These are phyloP conservation scores for Percopsis transmontana DNA, from an alignment of 2,113 vertebrate genomes.

Conservation along the genomic window DNA sequence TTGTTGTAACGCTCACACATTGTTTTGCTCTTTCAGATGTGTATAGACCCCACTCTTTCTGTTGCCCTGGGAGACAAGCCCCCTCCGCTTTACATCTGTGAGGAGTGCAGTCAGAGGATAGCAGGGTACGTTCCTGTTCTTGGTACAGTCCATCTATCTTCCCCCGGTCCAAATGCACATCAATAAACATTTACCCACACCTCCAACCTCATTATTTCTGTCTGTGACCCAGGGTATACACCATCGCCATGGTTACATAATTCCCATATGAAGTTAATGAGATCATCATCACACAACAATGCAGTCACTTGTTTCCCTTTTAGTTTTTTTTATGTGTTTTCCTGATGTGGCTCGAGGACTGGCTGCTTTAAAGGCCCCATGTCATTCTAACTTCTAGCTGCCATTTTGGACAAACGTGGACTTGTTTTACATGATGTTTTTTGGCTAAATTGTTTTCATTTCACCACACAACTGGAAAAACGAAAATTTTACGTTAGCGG, in stretches of 20 bases:
- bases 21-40: conserved; percentile 87
- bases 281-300: conserved; percentile 59
- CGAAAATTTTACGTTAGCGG: too few relatives aligned
- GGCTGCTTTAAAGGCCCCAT: neutral
- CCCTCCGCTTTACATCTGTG: conserved; percentile 96
- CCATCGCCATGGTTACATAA: conserved; percentile 68
- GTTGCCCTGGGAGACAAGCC: conserved; percentile 98
- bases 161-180: conserved; percentile 39
- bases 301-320: conserved; percentile 45
- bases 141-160: neutral
- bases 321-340: conserved; percentile 21
- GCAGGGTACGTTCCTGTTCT: conserved; percentile 82
- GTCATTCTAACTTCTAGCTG: too few relatives aligned
- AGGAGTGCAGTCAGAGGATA: conserved; percentile 98
- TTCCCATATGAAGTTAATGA: conserved; percentile 56
- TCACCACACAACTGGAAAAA: too few relatives aligned
- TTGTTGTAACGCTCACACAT: neutral
- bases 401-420: too few relatives aligned
- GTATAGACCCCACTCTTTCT: conserved; percentile 95
- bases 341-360: conserved; percentile 11
- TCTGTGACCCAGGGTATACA: conserved; percentile 48
- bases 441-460: too few relatives aligned
- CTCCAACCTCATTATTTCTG: conserved; percentile 50
- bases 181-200: conserved; percentile 19
- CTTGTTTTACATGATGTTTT: too few relatives aligned